Base-by-base conservation (phyloP, 2,888 invertebrate species). In the Drosophila yooni region DNA sequence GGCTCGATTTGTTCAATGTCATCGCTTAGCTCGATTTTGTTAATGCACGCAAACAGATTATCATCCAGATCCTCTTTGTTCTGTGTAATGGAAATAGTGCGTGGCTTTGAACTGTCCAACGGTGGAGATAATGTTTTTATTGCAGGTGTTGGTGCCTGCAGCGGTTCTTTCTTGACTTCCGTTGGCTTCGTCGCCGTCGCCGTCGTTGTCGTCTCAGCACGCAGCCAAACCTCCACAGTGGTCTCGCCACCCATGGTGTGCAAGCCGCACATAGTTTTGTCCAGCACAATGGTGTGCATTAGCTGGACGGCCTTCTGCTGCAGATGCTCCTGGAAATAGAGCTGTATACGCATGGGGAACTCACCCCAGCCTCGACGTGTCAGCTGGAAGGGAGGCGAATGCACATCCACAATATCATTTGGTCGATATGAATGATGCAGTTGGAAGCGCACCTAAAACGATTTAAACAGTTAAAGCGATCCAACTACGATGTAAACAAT, bases 361-460 rank as follows among this genome's bases (percentile, higher is more conserved):
- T 98, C 98, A 15, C 98, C 98, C 98, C 98, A 98, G 25, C 98
- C 98, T 69, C 97, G 95, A 43, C 97, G 94, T 0, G 96, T 95
- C 66, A 98, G 92, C 93, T 97, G 97, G 94, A 96, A 98, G 0
- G 98, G 98, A 0, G 96, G 94, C 40, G 95, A 94, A 67, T 96
- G 96, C 11, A 98, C 94, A 92, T 97, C 96, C 10, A 98, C 96
- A 31, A 96, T 94, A 92, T 98, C 97, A 92, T 97, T 96, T 4
- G 98, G 98, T 69, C 96, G 95, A 93, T 98, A 98, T 31, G 97
- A 97, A 29, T 96, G 96, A 94, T 98, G 97, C 63, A 98, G 94
- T 78, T 96, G 95, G 89, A 97, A 97, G 72, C 96, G 94, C 21
- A 91, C 85, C 89, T 89, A 70, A 46, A 54, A 33, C 27, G 15